Percentiles rank a stretch among this genome's conserved stretches.
phyloP scores from a whole-genome alignment of 2,888 invertebrate genomes.

The Villa cingulata region DNA sequence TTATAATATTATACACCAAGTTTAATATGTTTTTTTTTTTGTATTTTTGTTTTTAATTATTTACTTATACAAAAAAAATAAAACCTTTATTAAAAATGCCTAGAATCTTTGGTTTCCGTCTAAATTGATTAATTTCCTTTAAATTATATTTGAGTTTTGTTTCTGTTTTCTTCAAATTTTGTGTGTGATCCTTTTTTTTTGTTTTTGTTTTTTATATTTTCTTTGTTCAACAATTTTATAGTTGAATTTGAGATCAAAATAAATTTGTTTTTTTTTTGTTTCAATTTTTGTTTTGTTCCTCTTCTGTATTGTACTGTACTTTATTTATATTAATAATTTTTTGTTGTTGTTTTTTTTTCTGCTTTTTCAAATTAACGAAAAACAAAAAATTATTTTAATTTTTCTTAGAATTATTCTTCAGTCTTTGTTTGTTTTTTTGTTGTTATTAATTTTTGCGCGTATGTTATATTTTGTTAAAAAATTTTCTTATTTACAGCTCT shows the following conservation, averaged over 20 bases:
- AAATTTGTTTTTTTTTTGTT: not conserved
- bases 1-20: conserved; percentile 5
- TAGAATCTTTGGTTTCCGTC: conserved; percentile 4
- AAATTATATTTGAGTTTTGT: not conserved
- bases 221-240: not conserved
- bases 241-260: conserved; percentile 5
- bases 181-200: too few relatives aligned
- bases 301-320: too few relatives aligned
- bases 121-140: not conserved
- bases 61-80: not conserved
- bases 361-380: too few relatives aligned
- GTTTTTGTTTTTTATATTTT: too few relatives aligned
- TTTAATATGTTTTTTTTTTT: conserved; percentile 2
- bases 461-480: conserved; percentile 5
- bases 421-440: conserved; percentile 2
- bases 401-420: not conserved
- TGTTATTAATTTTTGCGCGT: conserved; percentile 5
- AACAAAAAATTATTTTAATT: too few relatives aligned
- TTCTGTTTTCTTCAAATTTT: too few relatives aligned
- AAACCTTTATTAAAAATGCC: not conserved
- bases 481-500: not conserved
- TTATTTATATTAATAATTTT: too few relatives aligned
- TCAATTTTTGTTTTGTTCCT: conserved; percentile 1
- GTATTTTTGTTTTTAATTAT: not conserved
- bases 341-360: not conserved